Evolutionary conservation across 1,140 invertebrate species (phyloP), one percentile per base, ranked within the genome.

Genomic region (Asobara japonica): DNA sequence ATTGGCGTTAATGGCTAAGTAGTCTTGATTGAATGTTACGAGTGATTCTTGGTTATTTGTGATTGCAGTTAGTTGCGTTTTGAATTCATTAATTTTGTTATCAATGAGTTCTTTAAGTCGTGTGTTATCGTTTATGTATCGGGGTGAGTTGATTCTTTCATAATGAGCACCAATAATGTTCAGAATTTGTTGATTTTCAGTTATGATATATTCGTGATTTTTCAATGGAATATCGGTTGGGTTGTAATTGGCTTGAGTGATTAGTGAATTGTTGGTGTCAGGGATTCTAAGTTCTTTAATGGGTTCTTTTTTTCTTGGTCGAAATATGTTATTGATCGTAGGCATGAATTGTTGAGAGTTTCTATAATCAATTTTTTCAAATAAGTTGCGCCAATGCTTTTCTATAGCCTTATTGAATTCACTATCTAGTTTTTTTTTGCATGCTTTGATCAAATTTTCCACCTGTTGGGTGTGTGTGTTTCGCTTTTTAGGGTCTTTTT

Each of bases 121-220:
- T 2, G 25, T 64, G 8, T 30, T 61, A 7, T 25, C 25, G 20
- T 69, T 73, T 10, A 69, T 10, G 13, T 69, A 51, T 64, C 62
- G n/a, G 0, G 62, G 72, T 2, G 72, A 69, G 41, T 74, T 74
- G 3, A 70, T 70, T 48, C 29, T 27, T 31, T 69, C 67, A 18
- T 69, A 69, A 38, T 29, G 27, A 1, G 66, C 45, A 3, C 72
- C 67, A 8, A 74, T 70, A 0, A 66, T 13, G 16, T 74, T 74
- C 0, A 70, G 60, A 27, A 65, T 69, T 4, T 69, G 29, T 4
- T 3, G 1, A 0, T 27, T 13, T 4, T 51, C 3, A 3, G 13
- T 56, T 36, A 74, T 41, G 1, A 56, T 61, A 48, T 16, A 33
- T 31, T 48, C 64, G 11, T 71, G 48, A 16, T 71, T 65, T 8